Conservation (phyloP, 2,888 invertebrate genomes). For the Mythimna albipuncta region DNA sequence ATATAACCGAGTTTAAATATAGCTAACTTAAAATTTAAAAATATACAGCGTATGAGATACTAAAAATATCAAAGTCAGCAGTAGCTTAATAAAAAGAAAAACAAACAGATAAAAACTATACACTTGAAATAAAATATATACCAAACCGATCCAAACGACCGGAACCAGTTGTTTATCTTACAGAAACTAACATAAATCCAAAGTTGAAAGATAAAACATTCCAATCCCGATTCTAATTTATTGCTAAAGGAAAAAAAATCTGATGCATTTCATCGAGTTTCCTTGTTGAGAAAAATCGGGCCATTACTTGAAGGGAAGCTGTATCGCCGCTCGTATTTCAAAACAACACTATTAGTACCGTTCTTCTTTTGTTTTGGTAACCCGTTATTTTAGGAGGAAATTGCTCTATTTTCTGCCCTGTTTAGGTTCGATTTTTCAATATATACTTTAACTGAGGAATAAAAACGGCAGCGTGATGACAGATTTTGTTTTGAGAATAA, state of each 20-base stretch:
- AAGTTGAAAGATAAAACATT: conserved; percentile 74
- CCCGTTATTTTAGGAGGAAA: conserved; percentile 79
- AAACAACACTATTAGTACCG: conserved; percentile 88
- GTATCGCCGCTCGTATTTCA: conserved; percentile 83
- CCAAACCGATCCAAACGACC: conserved; percentile 22
- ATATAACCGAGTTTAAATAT: background rate
- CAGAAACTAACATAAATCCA: conserved; percentile 55
- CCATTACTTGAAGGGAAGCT: conserved; percentile 81
- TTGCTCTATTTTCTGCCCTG: conserved; percentile 74
- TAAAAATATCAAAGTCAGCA: conserved; percentile 11
- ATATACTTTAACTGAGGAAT: background rate
- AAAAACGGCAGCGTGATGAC: background rate
- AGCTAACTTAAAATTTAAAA: background rate
- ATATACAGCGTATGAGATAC: background rate
- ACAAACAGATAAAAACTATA: conserved; percentile 27
- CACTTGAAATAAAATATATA: conserved; percentile 46
- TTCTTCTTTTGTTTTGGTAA: conserved; percentile 83
- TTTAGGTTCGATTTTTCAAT: conserved; percentile 6
- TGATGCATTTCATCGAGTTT: conserved; percentile 81
- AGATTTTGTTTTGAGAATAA: too few relatives aligned
- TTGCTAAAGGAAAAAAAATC: conserved; percentile 74
- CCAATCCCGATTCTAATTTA: conserved; percentile 80
- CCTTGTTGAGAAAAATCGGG: conserved; percentile 86
- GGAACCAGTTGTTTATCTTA: conserved; percentile 53
- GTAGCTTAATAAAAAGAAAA: conserved; percentile 13